A percentile compares a stretch with the other conserved stretches of the same genome.
These are phyloP conservation scores for Rhinella marina DNA, from an alignment of 2,797 vertebrate genomes.

Conservation along the genomic window DNA sequence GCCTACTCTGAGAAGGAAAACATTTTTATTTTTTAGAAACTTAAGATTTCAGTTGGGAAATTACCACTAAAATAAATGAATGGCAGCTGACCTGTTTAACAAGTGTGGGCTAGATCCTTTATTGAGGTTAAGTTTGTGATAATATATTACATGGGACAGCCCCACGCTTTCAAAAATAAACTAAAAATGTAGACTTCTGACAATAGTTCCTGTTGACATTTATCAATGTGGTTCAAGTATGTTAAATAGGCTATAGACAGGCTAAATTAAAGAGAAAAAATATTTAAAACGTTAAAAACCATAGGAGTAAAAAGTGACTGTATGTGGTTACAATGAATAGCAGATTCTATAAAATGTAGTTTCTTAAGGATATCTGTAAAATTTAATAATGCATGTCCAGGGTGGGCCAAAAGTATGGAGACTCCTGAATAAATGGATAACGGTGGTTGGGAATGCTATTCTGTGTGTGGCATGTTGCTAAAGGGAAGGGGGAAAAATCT, in stretches of 20 bases:
- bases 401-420: too few species aligned
- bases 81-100: not conserved
- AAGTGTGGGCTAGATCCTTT: conserved; percentile 3
- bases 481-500: too few species aligned
- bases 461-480: too few species aligned
- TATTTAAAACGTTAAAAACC: too few species aligned
- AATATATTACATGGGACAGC: not conserved
- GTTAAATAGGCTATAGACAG: not conserved
- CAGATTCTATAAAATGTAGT: not conserved
- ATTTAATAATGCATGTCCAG: not conserved
- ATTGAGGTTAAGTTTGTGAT: not conserved
- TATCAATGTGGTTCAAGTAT: not conserved
- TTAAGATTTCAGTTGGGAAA: conserved; percentile 42
- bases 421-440: too few species aligned
- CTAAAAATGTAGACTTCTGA: not conserved
- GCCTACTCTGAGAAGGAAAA: conserved; percentile 18
- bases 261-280: not conserved
- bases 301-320: not conserved
- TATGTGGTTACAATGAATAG: not conserved
- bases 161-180: not conserved
- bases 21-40: not conserved
- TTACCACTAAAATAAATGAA: conserved; percentile 36
- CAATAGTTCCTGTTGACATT: not conserved
- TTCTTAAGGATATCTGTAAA: not conserved
- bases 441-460: too few species aligned